Base-by-base conservation (phyloP, 2,113 vertebrate species). In the Microtus montanus region DNA sequence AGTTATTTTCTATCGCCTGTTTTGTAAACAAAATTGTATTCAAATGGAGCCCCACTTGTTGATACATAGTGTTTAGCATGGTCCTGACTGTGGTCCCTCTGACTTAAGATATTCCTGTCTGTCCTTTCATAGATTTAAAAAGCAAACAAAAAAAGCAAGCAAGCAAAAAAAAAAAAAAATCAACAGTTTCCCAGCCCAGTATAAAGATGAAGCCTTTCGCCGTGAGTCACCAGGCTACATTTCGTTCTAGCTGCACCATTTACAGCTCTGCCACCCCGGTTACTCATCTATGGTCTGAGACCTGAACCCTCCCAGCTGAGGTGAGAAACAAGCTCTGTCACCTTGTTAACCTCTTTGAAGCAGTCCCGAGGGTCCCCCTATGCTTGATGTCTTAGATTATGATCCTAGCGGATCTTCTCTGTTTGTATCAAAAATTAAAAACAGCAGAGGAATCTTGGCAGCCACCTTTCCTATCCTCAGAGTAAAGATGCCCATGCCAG, bases 341-440 rank as follows among this genome's bases (percentile, higher is more conserved):
- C 33, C 7, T 19, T n/a, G 7, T 70, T 26, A 9, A 54, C 19
- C 24, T 12, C 52, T n/a, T 9, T 79, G 44, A 89, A 93, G 44
- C 54, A 33, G 47, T 91, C 68, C 47, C 33, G 61, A 58, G 41
- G 6, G 15, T 41, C 35, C 41, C 79, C 30, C 44, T 12, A 41
- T 20, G n/a, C 93, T 61, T 30, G 54, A 89, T n/a, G 22, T 38
- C 58, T 91, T 85, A 49, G 44, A 19, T 64, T 24, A 82, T 71
- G 47, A 68, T 58, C 73, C 8, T 38, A 38, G n/a, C 33, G 22
- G 41, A 70, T 87, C 52, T 89, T 90, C 78, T 94, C 49, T 85
- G 71, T 49, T 38, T 15, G 85, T 85, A 61, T 38, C 66, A 93
- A 95, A 41, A 95, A 73, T 92, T 71, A 90, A 73, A 96, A 90